phyloP scores from a whole-genome alignment of 2,113 vertebrate species.

The Neogobius melanostomus region DNA sequence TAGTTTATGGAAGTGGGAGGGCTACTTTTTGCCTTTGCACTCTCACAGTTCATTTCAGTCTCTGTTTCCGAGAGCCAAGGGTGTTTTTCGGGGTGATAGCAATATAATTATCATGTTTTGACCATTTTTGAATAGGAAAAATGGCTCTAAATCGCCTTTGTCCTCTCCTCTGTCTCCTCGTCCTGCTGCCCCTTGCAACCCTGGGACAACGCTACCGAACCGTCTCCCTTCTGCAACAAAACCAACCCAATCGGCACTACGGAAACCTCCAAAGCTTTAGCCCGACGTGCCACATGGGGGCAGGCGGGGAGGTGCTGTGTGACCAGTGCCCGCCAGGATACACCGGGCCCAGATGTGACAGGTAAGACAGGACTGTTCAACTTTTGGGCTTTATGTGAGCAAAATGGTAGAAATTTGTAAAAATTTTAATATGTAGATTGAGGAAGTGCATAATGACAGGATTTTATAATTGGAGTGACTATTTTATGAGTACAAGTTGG shows the following conservation, averaged over 20 bases:
- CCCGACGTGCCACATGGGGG: constrained; percentile 87
- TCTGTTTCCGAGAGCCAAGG: constrained; percentile 27
- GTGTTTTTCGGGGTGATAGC: constrained; percentile 18
- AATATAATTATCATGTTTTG: constrained; percentile 13
- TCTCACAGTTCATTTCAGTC: constrained; percentile 28
- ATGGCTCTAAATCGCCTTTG: constrained; percentile 62
- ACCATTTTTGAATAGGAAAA: constrained; percentile 20
- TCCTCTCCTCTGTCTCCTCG: constrained; percentile 58
- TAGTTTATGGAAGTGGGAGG: constrained; percentile 71
- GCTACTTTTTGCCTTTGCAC: constrained; percentile 32
- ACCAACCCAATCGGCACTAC: constrained; percentile 21
- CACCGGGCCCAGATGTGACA: constrained; percentile 85
- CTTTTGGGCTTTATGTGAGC: no score
- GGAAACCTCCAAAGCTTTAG: constrained; percentile 85
- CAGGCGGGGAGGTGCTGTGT: constrained; percentile 81
- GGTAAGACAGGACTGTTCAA: constrained; percentile 75
- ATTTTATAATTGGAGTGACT: no score
- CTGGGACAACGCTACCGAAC: constrained; percentile 57
- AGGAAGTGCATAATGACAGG: no score
- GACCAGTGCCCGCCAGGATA: constrained; percentile 86
- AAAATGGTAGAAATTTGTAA: no score
- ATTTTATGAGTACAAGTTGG: no score
- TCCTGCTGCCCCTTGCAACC: constrained; percentile 48
- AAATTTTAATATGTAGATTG: no score
- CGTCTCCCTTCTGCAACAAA: constrained; percentile 53